A percentile compares a stretch with the other conserved stretches of the same genome.
These are phyloP conservation scores for Lasioglossum baleicum DNA, from an alignment of 1,140 invertebrate species.

Conservation along the genomic window DNA sequence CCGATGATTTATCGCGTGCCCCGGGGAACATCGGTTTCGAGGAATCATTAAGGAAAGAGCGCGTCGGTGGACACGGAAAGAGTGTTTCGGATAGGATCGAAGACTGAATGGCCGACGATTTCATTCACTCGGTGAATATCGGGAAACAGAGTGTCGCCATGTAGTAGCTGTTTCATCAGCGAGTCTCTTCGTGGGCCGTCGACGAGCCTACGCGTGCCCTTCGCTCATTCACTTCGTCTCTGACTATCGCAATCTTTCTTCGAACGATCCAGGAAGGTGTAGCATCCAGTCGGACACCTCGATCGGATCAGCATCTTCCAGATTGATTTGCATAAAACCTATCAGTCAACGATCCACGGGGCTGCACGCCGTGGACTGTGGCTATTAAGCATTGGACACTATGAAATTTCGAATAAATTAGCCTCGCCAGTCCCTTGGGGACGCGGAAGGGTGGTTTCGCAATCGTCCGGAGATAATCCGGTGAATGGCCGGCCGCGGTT, in stretches of 20 bases:
- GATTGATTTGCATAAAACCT: not conserved
- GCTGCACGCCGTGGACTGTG: not conserved
- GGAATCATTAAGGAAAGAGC: not conserved
- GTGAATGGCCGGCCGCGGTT: constrained; percentile 46
- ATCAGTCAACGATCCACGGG: not conserved
- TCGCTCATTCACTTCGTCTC: constrained; percentile 27
- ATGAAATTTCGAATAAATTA: not conserved
- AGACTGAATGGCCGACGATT: not conserved
- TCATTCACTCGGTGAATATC: not conserved
- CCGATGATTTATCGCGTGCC: not conserved
- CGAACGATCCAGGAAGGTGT: not conserved
- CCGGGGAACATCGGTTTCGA: not conserved
- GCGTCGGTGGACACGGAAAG: not conserved
- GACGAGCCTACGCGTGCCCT: constrained; percentile 32
- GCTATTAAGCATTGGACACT: not conserved
- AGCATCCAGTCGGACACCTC: not conserved
- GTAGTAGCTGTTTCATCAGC: constrained; percentile 16
- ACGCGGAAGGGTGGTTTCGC: constrained; percentile 51
- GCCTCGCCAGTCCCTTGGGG: not conserved
- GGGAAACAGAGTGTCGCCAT: not conserved
- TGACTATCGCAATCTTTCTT: not conserved
- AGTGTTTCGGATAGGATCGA: not conserved
- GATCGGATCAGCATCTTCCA: too few species aligned
- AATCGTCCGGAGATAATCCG: constrained; percentile 21
- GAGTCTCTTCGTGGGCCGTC: not conserved